Conservation (phyloP, 2,113 vertebrate species). For the Tychaedon coryphoeus region DNA sequence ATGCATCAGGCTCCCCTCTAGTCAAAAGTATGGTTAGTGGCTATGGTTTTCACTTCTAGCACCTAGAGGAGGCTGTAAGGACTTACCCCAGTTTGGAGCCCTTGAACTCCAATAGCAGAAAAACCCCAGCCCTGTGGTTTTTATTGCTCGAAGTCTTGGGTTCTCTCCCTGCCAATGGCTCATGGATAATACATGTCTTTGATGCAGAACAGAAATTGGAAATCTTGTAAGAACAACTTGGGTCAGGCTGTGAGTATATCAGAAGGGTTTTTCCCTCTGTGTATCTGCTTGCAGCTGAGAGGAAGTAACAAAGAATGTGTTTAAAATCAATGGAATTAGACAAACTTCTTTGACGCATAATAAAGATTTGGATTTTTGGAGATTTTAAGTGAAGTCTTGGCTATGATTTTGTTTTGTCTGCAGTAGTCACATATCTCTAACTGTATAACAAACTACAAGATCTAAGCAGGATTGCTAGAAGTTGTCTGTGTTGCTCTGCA, state of each 20-base stretch:
- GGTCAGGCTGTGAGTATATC: neutral
- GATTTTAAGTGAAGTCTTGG: conserved; percentile 19
- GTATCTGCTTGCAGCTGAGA: conserved; percentile 43
- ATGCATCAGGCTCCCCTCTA: neutral
- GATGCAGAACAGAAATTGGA: conserved; percentile 41
- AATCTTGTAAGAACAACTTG: conserved; percentile 16
- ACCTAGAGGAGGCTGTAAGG: neutral
- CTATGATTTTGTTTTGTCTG: conserved; percentile 50
- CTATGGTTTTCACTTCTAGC: neutral
- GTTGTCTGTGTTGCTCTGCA: neutral
- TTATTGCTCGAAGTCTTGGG: neutral
- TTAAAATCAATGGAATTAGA: conserved; percentile 55
- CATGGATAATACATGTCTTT: neutral
- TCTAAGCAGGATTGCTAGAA: neutral
- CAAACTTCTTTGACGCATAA: neutral
- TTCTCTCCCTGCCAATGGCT: neutral
- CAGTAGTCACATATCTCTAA: neutral
- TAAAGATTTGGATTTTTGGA: conserved; percentile 8
- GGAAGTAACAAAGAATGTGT: conserved; percentile 46
- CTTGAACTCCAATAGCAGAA: neutral
- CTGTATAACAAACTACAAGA: neutral
- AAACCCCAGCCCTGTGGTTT: neutral
- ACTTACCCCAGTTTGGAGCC: neutral
- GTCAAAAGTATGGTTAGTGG: neutral
- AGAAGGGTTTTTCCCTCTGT: conserved; percentile 18